Base-by-base conservation (phyloP, 2,113 vertebrate species). In the Potamarius usumacintae region DNA sequence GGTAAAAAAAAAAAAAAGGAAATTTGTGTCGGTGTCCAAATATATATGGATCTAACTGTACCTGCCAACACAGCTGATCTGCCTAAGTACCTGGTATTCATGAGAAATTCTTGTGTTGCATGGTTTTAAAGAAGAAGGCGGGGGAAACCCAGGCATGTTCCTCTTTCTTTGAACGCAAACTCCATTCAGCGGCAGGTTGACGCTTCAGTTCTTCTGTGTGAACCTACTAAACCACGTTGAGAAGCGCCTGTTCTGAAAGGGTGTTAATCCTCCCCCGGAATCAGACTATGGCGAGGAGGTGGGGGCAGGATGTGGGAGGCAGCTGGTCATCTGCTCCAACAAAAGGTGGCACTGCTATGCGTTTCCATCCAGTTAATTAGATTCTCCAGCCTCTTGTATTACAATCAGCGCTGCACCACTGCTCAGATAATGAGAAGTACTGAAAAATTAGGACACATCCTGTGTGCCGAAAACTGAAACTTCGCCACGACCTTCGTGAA, bases 301-400 rank as follows among this genome's bases (percentile, higher is more conserved):
- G 82, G 79, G 60, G 91, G 92, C 92, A 94, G 94, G 94, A 94
- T 92, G 93, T 91, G 91, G 88, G 93, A 91, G 91, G 92, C 94
- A 94, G 94, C 94, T 95, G 94, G 92, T 94, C 93, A 92, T 91
- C 91, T 89, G 92, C 92, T 94, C 91, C 94, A 89, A 95, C 94
- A 95, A 95, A 88, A 94, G 94, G 92, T 94, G 91, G 91, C 91
- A 94, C 90, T 90, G 94, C 91, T 92, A 94, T 92, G 92, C 88
- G 91, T 91, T 94, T 89, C 86, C 81, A 88, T 87, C 92, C 60
- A 30, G 76, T 88, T 91, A 92, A 91, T 93, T 92, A 92, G 77
- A 82, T 85, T 88, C 85, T 89, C 85, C 89, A 90, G 18, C n/a
- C 25, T 7, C n/a, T 34, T 67, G 79, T 69, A 78, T 60, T 78